Base-by-base conservation (phyloP, 2,797 vertebrate genomes). In the Todus mexicanus region DNA sequence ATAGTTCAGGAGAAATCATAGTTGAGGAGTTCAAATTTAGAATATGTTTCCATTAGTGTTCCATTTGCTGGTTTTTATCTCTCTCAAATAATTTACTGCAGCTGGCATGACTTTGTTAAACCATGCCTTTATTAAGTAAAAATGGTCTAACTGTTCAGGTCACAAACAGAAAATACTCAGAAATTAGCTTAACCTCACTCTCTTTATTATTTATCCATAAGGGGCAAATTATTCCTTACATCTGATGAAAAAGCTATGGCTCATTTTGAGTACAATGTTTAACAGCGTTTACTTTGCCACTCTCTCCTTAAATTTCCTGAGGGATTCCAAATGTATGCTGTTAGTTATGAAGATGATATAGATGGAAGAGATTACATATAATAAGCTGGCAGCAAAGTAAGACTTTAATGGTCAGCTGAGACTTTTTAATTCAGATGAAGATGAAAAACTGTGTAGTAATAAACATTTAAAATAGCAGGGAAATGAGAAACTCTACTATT, bases 341-440 rank as follows among this genome's bases (percentile, higher is more conserved):
- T 90, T 95, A 87, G 48, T 77, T 94, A 45, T 45, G 43, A 92
- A 94, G 73, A 66, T 60, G 59, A 50, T 83, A 70, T 78, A 92
- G 80, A 89, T 77, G 66, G 61, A 77, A 76, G 54, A 90, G 29
- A 68, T 91, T 91, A 72, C 71, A 42, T 73, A 75, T 83, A 93
- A 90, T 72, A 92, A 78, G 5, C 26, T 86, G 84, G 42, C 50
- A 82, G 37, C 37, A 78, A 89, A 92, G 42, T 66, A 78, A 89
- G 45, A 53, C 31, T 90, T 82, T 75, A 89, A 74, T 80, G 42
- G 74, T 79, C 80, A 91, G 13, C 43, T 76, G 71, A 89, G 77
- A 70, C 38, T 61, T 9, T 65, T 60, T 54, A 70, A 95, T 87
- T 93, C 33, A 73, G 35, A 84, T 60, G 50, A 38, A 86, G 54